A percentile compares a stretch with the other conserved stretches of the same genome.
Conservation (phyloP, 2,113 vertebrate species). For the Pavo muticus region DNA sequence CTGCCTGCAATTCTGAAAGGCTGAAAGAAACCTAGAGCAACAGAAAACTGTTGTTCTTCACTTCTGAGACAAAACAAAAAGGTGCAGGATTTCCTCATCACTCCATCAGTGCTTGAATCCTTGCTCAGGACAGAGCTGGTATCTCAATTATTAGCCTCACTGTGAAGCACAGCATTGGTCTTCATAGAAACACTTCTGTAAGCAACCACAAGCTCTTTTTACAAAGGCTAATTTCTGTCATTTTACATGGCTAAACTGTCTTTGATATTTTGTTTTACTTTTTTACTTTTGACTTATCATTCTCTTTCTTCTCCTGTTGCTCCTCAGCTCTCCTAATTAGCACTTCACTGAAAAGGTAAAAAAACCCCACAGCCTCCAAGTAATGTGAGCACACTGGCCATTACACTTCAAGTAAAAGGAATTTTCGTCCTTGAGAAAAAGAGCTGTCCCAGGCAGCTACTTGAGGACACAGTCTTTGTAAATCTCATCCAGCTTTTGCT, state of each 20-base stretch:
- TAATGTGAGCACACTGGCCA: constrained; percentile 19
- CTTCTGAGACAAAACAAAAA: constrained; percentile 14
- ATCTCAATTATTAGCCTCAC: constrained; percentile 11
- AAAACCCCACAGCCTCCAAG: neutral
- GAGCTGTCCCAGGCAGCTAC: neutral
- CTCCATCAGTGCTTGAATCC: constrained; percentile 11
- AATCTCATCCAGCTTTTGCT: constrained; percentile 49
- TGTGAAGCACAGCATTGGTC: neutral
- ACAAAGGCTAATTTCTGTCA: constrained; percentile 20
- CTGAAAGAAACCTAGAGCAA: constrained; percentile 24
- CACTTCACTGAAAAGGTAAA: constrained; percentile 34
- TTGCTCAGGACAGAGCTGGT: neutral
- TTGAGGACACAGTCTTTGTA: neutral
- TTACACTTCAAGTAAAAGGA: constrained; percentile 27
- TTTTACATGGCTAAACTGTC: constrained; percentile 1
- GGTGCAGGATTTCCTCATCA: neutral
- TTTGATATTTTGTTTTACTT: constrained; percentile 22
- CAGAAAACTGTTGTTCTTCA: neutral
- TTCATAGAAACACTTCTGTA: constrained; percentile 27
- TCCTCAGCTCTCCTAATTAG: constrained; percentile 54
- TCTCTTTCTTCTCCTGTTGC: constrained; percentile 38
- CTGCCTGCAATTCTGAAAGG: neutral
- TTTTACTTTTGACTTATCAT: constrained; percentile 28
- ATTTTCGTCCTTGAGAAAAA: constrained; percentile 3
- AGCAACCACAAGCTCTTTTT: constrained; percentile 41